Conservation (phyloP, 2,888 invertebrate genomes). For the Ormyrus pomaceus region DNA sequence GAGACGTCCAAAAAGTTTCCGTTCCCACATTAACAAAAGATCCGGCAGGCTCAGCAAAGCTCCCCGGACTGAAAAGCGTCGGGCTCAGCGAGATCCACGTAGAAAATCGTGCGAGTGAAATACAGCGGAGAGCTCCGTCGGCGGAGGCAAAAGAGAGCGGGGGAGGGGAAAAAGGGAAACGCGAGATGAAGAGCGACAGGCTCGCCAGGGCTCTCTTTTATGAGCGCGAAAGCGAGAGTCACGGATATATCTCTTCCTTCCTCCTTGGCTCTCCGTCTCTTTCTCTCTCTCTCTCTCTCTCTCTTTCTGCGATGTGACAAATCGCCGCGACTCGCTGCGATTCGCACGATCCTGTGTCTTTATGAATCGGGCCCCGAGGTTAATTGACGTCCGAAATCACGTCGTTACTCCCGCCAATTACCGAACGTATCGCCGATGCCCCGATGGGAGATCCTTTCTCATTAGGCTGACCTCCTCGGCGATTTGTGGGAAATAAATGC, state of each 20-base stretch:
- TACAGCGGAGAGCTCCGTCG: background rate
- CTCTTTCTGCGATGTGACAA: slow-evolving; percentile 59
- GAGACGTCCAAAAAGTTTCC: too few relatives aligned
- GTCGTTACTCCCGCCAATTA: slow-evolving; percentile 48
- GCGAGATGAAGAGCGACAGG: slow-evolving; percentile 48
- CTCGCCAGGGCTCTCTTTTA: slow-evolving; percentile 57
- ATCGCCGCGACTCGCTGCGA: slow-evolving; percentile 55
- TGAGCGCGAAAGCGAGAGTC: slow-evolving; percentile 63
- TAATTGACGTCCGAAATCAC: slow-evolving; percentile 53
- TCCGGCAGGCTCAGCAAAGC: too few relatives aligned
- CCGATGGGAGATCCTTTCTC: slow-evolving; percentile 14
- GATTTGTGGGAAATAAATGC: slow-evolving; percentile 36
- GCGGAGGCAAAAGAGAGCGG: background rate
- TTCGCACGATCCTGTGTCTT: slow-evolving; percentile 54
- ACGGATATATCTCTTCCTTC: background rate
- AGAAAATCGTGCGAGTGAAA: background rate
- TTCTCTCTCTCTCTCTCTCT: slow-evolving; percentile 31
- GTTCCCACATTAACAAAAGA: too few relatives aligned
- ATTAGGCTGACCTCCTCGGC: slow-evolving; percentile 40
- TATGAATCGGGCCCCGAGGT: slow-evolving; percentile 42
- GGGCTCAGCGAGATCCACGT: too few relatives aligned
- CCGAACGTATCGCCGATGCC: background rate
- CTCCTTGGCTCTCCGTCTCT: background rate
- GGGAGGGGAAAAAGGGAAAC: slow-evolving; percentile 50
- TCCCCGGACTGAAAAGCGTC: too few relatives aligned